phyloP scores from a whole-genome alignment of 1,140 invertebrate species.

The Pseudoatta argentina region DNA sequence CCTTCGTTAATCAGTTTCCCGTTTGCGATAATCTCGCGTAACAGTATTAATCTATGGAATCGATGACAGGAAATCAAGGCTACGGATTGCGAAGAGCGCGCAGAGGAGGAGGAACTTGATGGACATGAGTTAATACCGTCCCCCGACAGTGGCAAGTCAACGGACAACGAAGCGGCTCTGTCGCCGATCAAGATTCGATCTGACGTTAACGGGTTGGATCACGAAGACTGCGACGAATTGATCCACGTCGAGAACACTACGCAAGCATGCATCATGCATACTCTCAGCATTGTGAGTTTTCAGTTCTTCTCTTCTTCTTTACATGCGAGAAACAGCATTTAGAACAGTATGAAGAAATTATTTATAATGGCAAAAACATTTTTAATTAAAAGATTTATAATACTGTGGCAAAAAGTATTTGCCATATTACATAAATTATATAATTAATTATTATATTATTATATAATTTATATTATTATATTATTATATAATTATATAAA shows the following conservation, averaged over 20 bases:
- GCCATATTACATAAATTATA: too few species aligned
- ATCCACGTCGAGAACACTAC: constrained; percentile 83
- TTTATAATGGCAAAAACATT: neutral
- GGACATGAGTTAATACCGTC: constrained; percentile 81
- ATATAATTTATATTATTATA: too few species aligned
- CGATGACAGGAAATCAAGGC: constrained; percentile 77
- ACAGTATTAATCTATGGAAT: constrained; percentile 57
- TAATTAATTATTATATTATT: too few species aligned
- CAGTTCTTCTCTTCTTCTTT: neutral
- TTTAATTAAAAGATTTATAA: neutral
- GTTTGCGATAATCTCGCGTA: constrained; percentile 39
- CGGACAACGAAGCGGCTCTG: constrained; percentile 83
- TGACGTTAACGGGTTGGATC: constrained; percentile 81
- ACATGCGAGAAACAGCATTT: neutral
- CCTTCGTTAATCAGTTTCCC: constrained; percentile 42
- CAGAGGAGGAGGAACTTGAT: constrained; percentile 81
- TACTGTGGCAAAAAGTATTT: neutral
- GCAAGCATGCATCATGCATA: constrained; percentile 86
- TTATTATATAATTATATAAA: too few species aligned
- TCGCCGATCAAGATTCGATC: constrained; percentile 84
- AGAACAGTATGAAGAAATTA: neutral
- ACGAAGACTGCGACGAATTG: constrained; percentile 83
- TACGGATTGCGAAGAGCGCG: constrained; percentile 80
- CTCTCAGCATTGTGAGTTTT: constrained; percentile 87
- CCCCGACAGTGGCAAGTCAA: constrained; percentile 84